phyloP scores from a whole-genome alignment of 2,888 invertebrate species.

The Timema cristinae region DNA sequence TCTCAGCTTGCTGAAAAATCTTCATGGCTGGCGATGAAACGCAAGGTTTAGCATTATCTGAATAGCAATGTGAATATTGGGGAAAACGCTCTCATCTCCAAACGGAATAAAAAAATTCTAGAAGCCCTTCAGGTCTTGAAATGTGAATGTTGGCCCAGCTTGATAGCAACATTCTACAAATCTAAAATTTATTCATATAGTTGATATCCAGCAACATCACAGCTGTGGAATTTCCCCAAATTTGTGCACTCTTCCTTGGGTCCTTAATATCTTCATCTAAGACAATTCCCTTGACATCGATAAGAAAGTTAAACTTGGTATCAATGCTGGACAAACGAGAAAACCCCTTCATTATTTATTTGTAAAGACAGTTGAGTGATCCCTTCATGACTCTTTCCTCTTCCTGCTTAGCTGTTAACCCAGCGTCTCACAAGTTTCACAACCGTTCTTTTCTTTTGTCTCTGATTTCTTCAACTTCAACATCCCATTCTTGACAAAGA shows the following conservation, averaged over 20 bases:
- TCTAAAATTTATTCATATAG: neutral
- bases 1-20: too few species aligned
- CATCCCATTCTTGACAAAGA: too few species aligned
- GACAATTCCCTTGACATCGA: neutral
- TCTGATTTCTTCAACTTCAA: too few species aligned
- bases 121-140: neutral
- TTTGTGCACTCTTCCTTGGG: neutral
- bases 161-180: neutral
- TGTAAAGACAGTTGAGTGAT: neutral
- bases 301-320: neutral
- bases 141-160: neutral
- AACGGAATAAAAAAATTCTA: too few species aligned
- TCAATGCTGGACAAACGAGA: neutral
- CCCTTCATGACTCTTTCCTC: neutral
- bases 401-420: neutral
- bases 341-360: neutral
- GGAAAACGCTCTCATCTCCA: too few species aligned
- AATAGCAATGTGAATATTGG: too few species aligned
- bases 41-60: too few species aligned
- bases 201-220: neutral
- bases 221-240: neutral
- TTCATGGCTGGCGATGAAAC: too few species aligned
- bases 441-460: too few species aligned
- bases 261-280: neutral
- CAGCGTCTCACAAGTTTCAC: neutral